Evolutionary conservation across 2,888 invertebrate species (phyloP).

Genomic region (Drosophila greeni): DNA sequence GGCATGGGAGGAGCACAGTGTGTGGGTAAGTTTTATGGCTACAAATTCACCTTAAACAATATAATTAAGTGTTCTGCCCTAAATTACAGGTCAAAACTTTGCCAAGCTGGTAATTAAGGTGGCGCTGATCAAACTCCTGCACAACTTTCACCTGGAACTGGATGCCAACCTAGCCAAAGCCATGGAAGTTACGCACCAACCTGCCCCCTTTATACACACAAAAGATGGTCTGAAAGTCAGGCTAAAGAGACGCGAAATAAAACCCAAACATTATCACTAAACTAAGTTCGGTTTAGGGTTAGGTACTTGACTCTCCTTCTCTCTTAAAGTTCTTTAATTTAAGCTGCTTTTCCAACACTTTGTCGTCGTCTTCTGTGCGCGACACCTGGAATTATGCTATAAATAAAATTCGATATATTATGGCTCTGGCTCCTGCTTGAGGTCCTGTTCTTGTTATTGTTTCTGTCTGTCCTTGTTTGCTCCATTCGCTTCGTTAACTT

Average conservation of each 20-base stretch:
- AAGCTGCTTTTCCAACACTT: slow-evolving; percentile 50
- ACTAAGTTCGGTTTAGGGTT: slow-evolving; percentile 18
- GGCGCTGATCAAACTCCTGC: slow-evolving; percentile 71
- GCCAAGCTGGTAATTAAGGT: slow-evolving; percentile 75
- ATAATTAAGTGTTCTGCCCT: slow-evolving; percentile 7
- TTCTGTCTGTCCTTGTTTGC: slow-evolving; percentile 51
- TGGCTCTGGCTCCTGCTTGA: slow-evolving; percentile 21
- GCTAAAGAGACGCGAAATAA: slow-evolving; percentile 55
- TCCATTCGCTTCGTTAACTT: slow-evolving; percentile 59
- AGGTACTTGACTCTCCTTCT: slow-evolving; percentile 1
- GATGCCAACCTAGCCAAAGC: slow-evolving; percentile 31
- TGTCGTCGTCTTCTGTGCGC: slow-evolving; percentile 50
- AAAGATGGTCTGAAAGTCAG: slow-evolving; percentile 66
- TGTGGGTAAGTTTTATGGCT: slow-evolving; percentile 72
- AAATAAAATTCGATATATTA: slow-evolving; percentile 64
- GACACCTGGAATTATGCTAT: slow-evolving; percentile 68
- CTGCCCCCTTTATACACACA: slow-evolving; percentile 61
- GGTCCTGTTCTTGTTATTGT: slow-evolving; percentile 17
- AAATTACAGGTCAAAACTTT: slow-evolving; percentile 71
- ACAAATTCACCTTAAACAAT: not conserved
- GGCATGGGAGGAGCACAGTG: slow-evolving; percentile 78
- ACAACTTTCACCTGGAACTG: slow-evolving; percentile 68
- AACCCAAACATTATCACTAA: slow-evolving; percentile 49
- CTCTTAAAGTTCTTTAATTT: slow-evolving; percentile 44
- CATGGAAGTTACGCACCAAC: slow-evolving; percentile 63